These are phyloP conservation scores for Mixornis gularis DNA, from an alignment of 2,113 vertebrate genomes.

Conservation along the genomic window DNA sequence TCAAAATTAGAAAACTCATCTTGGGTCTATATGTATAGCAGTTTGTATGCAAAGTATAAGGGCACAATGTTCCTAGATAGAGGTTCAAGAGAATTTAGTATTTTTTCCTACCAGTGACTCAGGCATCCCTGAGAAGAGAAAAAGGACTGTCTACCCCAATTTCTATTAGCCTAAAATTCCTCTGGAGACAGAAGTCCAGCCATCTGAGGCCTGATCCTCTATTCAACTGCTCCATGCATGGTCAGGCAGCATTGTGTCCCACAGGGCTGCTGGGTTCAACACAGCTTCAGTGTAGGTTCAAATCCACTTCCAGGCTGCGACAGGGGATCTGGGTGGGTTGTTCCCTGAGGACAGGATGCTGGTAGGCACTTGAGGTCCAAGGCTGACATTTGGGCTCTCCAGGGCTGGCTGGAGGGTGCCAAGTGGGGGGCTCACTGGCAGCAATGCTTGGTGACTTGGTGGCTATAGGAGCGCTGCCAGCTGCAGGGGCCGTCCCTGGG, in stretches of 20 bases:
- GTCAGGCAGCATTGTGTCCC: neutral
- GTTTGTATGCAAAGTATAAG: neutral
- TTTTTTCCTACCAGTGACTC: neutral
- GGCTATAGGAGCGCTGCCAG: neutral
- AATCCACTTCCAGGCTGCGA: neutral
- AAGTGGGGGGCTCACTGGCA: neutral
- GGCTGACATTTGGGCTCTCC: neutral
- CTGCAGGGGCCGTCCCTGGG: neutral
- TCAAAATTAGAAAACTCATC: neutral
- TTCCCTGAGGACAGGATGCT: neutral
- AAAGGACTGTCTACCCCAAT: neutral
- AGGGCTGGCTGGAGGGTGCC: neutral
- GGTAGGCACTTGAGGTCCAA: neutral
- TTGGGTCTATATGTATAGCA: neutral
- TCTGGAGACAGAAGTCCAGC: neutral
- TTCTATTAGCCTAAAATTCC: neutral
- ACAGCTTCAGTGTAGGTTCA: neutral
- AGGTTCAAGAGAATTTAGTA: neutral
- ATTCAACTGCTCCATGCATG: rapidly evolving
- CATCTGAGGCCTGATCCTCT: neutral
- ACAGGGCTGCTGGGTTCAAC: neutral
- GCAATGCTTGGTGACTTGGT: neutral
- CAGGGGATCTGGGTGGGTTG: neutral
- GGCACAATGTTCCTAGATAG: neutral
- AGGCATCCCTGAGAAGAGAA: neutral